Evolutionary conservation across 2,888 invertebrate genomes (phyloP).

Genomic region (Dynastes hyllus): DNA sequence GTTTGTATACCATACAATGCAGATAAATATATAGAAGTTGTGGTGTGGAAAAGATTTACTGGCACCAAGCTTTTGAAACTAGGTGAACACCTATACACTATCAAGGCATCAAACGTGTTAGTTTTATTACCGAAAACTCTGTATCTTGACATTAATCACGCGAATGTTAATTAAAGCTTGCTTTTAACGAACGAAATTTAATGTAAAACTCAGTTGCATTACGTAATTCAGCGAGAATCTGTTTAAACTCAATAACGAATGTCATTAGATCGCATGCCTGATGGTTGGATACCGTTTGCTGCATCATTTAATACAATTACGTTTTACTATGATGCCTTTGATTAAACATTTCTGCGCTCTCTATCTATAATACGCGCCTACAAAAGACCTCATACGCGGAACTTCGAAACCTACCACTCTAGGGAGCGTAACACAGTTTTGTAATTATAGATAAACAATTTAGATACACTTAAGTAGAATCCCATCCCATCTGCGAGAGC

Average conservation of each 20-base stretch:
- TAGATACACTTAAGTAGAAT: not conserved
- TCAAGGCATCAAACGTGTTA: too few relatives aligned
- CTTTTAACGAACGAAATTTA: slow-evolving; percentile 60
- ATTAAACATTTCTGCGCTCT: slow-evolving; percentile 11
- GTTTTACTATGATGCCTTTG: slow-evolving; percentile 14
- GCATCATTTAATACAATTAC: slow-evolving; percentile 19
- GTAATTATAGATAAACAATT: slow-evolving; percentile 12
- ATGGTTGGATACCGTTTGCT: not conserved
- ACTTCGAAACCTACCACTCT: not conserved
- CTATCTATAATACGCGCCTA: not conserved
- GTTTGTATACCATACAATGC: too few relatives aligned
- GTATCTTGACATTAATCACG: too few relatives aligned
- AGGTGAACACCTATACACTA: too few relatives aligned
- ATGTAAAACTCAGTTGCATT: slow-evolving; percentile 1
- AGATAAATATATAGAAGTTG: too few relatives aligned
- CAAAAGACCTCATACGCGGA: not conserved
- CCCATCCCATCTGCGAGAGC: not conserved
- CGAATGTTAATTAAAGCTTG: too few relatives aligned
- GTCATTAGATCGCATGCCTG: not conserved
- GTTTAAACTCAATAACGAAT: slow-evolving; percentile 8
- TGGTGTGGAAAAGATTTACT: too few relatives aligned
- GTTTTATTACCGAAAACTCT: too few relatives aligned
- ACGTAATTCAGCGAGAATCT: slow-evolving; percentile 12
- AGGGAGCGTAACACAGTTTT: not conserved
- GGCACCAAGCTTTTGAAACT: too few relatives aligned